A percentile compares a stretch with the other conserved stretches of the same genome.
phyloP scores from a whole-genome alignment of 2,797 vertebrate genomes.

The Zenarchopterus dispar region DNA sequence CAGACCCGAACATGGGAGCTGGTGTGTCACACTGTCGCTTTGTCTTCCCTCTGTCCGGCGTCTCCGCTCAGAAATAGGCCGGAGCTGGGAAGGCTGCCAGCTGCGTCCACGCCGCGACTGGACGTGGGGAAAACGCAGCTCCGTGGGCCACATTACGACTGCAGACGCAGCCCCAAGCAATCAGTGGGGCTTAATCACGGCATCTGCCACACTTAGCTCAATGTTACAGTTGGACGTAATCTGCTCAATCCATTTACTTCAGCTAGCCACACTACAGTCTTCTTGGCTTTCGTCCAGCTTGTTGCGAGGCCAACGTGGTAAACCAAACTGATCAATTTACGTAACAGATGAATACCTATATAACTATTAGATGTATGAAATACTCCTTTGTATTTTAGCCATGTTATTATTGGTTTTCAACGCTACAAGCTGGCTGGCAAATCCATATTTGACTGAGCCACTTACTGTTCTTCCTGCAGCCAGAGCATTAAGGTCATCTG shows the following conservation, averaged over 20 bases:
- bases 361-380: conserved; percentile 9
- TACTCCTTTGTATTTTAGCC: too few relatives aligned
- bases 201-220: conserved; percentile 22
- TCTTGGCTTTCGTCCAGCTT: background rate
- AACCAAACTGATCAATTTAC: conserved; percentile 29
- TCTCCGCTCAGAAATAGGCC: conserved; percentile 39
- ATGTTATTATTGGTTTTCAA: too few relatives aligned
- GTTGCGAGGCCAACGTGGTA: background rate
- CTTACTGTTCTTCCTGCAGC: too few relatives aligned
- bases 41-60: conserved; percentile 55
- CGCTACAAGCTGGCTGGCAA: too few relatives aligned
- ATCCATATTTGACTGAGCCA: too few relatives aligned
- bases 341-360: conserved; percentile 1
- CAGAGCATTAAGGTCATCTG: too few relatives aligned
- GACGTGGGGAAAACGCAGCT: conserved; percentile 37
- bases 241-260: conserved; percentile 21
- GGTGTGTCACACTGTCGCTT: conserved; percentile 59
- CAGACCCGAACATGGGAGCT: conserved; percentile 51
- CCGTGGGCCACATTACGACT: conserved; percentile 24
- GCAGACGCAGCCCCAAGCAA: conserved; percentile 29
- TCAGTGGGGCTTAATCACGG: conserved; percentile 26
- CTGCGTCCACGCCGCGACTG: conserved; percentile 54
- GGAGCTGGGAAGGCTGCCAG: conserved; percentile 58
- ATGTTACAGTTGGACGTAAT: conserved; percentile 27
- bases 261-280: conserved; percentile 9